Evolutionary conservation across 2,888 invertebrate species (phyloP).

Genomic region (Apodemia hepburni): DNA sequence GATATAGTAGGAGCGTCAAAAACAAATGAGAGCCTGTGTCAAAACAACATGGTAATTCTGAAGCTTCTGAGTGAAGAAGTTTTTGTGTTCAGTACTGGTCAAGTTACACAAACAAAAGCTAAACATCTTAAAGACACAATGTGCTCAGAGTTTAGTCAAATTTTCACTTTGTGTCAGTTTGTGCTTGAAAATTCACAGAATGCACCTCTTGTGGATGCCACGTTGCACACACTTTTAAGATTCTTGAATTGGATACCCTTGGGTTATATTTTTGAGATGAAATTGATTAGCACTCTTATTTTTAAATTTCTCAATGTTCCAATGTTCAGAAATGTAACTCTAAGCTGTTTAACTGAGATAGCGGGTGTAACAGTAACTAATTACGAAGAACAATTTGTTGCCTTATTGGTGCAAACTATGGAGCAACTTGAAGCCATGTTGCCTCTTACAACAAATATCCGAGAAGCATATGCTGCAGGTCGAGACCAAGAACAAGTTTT

Average conservation of each 20-base stretch:
- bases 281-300: slow-evolving; percentile 95
- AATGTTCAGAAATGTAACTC: slow-evolving; percentile 97
- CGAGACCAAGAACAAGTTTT: slow-evolving; percentile 99
- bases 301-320: slow-evolving; percentile 98
- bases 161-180: slow-evolving; percentile 98
- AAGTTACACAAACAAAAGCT: slow-evolving; percentile 99
- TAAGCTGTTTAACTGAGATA: slow-evolving; percentile 99
- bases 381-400: slow-evolving; percentile 96
- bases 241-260: slow-evolving; percentile 99
- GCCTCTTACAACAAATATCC: slow-evolving; percentile 94
- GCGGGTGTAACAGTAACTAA: slow-evolving; percentile 93
- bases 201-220: slow-evolving; percentile 96
- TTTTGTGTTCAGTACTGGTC: slow-evolving; percentile 98
- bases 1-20: slow-evolving; percentile 99
- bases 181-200: slow-evolving; percentile 99
- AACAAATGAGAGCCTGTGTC: slow-evolving; percentile 98
- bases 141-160: slow-evolving; percentile 99
- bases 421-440: slow-evolving; percentile 95
- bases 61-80: slow-evolving; percentile 99
- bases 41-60: slow-evolving; percentile 99
- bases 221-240: slow-evolving; percentile 95
- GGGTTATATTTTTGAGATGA: slow-evolving; percentile 99
- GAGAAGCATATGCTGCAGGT: slow-evolving; percentile 95
- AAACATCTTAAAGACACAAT: slow-evolving; percentile 99
- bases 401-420: slow-evolving; percentile 95